These are phyloP conservation scores for Himantopus leucocephalus DNA, from an alignment of 2,113 vertebrate species.

Conservation along the genomic window DNA sequence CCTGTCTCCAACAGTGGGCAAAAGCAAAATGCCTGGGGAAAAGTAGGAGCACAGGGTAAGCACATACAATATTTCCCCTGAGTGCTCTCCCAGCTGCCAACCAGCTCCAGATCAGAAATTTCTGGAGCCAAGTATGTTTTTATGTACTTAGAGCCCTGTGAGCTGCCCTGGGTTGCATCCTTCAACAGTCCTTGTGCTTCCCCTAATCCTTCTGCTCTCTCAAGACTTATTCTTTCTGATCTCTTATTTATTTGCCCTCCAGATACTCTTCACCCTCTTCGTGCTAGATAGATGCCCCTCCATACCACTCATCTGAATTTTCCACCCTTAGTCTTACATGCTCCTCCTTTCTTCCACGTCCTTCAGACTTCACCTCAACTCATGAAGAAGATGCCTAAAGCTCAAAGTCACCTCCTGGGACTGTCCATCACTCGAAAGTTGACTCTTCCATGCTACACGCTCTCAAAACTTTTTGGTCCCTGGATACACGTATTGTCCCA, in stretches of 20 bases:
- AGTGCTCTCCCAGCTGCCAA: slow-evolving; percentile 14
- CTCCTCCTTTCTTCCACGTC: background rate
- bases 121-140: slow-evolving; percentile 30
- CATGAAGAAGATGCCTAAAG: background rate
- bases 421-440: background rate
- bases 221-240: background rate
- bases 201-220: background rate
- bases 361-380: background rate
- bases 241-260: background rate
- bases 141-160: background rate
- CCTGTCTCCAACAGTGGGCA: slow-evolving; percentile 50
- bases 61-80: slow-evolving; percentile 57
- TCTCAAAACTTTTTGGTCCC: background rate
- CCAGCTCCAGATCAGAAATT: slow-evolving; percentile 18
- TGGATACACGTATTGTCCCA: background rate
- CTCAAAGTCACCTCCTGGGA: background rate
- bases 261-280: background rate
- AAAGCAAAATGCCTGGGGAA: slow-evolving; percentile 59
- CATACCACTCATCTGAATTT: background rate
- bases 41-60: slow-evolving; percentile 56
- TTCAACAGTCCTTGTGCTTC: background rate
- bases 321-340: background rate
- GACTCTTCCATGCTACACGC: background rate
- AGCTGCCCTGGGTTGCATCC: background rate
- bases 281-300: background rate